Base-by-base conservation (phyloP, 2,888 invertebrate genomes). In the Dolichomitus sp. region DNA sequence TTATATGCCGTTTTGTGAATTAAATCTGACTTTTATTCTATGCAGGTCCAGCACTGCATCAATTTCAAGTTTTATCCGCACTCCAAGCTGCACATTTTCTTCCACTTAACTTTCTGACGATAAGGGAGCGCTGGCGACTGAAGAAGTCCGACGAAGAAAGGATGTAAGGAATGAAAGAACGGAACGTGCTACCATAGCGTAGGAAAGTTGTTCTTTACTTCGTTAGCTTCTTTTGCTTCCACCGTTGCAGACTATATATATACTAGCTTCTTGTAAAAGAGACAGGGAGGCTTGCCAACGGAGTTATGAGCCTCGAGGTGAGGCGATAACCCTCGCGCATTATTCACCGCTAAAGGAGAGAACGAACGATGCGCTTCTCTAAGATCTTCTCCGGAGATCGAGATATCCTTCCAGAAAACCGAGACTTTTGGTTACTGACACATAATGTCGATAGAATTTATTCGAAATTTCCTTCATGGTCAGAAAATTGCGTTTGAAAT, bases 271-370 rank as follows among this genome's bases (percentile, higher is more conserved):
- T 27, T 37, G 48, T 14, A 33, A 59, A 61, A 40, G 14, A 40
- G 14, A 57, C 73, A 81, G 87, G 88, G 88, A 81, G 83, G 80
- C 83, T 87, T 84, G 88, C 88, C 73, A 40, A 57, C 48, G 90
- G 89, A 92, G 91, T 92, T 92, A 93, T 90, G 92, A 90, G 90
- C 88, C 86, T 84, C 88, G 89, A 91, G 93, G 92, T 92, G 91
- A 90, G 88, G 90, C 90, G 92, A 92, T 92, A 93, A 93, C 93
- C 92, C 87, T 82, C 74, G 87, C 88, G 87, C 92, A 92, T 93
- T 92, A 92, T 89, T 93, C 92, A 92, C 90, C 84, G 86, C 69
- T 54, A 79, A 79, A 83, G 68, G 76, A 80, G 84, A 72, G 54
- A 37, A 61, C 61, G 59, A 59, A 59, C 59, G 61, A 78, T 66